These are phyloP conservation scores for Calephelis virginiensis DNA, from an alignment of 1,140 invertebrate genomes.

Conservation along the genomic window DNA sequence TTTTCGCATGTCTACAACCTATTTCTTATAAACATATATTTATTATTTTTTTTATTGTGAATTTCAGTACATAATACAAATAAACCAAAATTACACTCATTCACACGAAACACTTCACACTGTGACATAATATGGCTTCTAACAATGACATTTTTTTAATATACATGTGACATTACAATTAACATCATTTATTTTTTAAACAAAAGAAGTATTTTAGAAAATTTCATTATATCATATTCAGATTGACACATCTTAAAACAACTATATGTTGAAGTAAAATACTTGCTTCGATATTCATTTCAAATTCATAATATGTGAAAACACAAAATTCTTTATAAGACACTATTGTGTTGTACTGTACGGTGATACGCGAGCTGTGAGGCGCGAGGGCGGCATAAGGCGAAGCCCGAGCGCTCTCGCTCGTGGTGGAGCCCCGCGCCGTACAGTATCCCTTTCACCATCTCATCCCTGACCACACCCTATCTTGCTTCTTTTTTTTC, in stretches of 20 bases:
- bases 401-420: constrained; percentile 14
- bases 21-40: not conserved
- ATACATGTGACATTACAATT: not conserved
- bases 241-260: too few relatives aligned
- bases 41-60: not conserved
- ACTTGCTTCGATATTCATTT: too few relatives aligned
- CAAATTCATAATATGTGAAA: too few relatives aligned
- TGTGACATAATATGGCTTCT: too few relatives aligned
- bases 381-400: constrained; percentile 20
- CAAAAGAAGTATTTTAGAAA: too few relatives aligned
- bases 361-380: constrained; percentile 7
- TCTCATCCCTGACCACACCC: constrained; percentile 5
- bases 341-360: not conserved
- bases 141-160: not conserved
- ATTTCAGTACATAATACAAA: too few relatives aligned
- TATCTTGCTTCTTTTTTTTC: constrained; percentile 10
- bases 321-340: not conserved
- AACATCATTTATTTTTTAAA: not conserved
- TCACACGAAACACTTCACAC: too few relatives aligned
- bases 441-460: constrained; percentile 19
- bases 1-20: too few relatives aligned
- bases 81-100: too few relatives aligned
- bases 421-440: constrained; percentile 15
- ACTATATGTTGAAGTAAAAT: too few relatives aligned
- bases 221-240: too few relatives aligned